Evolutionary conservation across 2,113 vertebrate genomes (phyloP).

Genomic region (Sphaerodactylus townsendi): DNA sequence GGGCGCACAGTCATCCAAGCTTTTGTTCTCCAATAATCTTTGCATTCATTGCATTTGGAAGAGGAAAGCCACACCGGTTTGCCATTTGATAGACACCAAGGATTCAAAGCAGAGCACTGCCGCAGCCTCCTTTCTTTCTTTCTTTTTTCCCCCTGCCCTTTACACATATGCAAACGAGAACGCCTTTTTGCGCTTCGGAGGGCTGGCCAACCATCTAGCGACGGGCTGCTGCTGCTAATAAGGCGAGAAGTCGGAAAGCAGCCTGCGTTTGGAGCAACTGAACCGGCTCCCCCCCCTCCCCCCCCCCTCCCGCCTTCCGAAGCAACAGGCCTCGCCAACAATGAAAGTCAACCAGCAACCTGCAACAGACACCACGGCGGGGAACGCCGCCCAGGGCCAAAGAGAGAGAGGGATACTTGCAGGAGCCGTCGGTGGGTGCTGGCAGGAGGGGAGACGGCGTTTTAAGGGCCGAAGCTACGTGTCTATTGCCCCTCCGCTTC

Average conservation of each 20-base stretch:
- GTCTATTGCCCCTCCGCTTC: no score
- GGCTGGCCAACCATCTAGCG: background rate
- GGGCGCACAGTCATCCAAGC: background rate
- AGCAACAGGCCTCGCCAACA: background rate
- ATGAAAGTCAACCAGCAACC: background rate
- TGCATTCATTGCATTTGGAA: conserved; percentile 5
- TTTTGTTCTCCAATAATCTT: conserved; percentile 17
- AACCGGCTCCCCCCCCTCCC: background rate
- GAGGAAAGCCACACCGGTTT: background rate
- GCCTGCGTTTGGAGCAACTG: background rate
- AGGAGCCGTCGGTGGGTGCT: no score
- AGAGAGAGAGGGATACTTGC: background rate
- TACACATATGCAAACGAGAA: conserved; percentile 19
- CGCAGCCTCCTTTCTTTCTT: background rate
- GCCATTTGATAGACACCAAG: background rate
- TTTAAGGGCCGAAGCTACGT: background rate
- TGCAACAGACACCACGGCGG: background rate
- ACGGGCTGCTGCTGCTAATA: background rate
- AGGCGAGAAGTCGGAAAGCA: background rate
- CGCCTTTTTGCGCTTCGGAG: background rate
- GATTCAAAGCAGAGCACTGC: background rate
- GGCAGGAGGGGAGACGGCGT: background rate
- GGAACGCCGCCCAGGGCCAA: background rate
- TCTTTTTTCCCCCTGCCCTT: background rate
- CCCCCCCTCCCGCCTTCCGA: fast-evolving